Base-by-base conservation (phyloP, 2,888 invertebrate genomes). In the Thereva nobilitata region DNA sequence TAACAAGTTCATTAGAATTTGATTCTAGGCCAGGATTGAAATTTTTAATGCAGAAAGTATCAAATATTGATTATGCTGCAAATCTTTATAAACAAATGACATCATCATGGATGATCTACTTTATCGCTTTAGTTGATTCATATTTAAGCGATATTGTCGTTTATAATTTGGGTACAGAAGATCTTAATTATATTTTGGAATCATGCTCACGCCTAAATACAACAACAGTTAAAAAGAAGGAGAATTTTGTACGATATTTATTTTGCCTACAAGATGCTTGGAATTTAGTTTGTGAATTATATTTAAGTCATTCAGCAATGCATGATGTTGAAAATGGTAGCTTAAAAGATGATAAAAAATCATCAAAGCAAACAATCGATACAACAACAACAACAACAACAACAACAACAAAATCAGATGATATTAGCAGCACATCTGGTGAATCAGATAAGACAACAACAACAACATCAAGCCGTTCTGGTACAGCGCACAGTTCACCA, bases 81-180 rank as follows among this genome's bases (percentile, higher is more conserved):
- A 95, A 94, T 80, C 83, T 95, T n/a, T 95, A 94, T 77, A 91
- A 91, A 68, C 95, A 95, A 81, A 93, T 95, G 7, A 93, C 94
- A 41, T 93, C 94, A 0, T 91, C 95, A 0, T 94, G 95, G 89
- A 90, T 95, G 47, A 90, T 95, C 23, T 91, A 92, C 80, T 89
- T 92, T 61, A 91, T 95, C 68, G 88, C 93, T 1, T 81, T 95
- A 47, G 90, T 95, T 42, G 94, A 96, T 76, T 85, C 95, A 69
- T 92, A 92, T 77, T 84, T 93, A 47, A 87, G 86, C 72, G 89
- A 90, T 40, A 87, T 90, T 55, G 82, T 86, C 42, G 84, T 83
- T 70, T 89, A 88, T 71, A 84, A 85, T 74, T 79, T 89, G 72
- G 86, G 85, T 68, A 80, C 86, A 0, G 84, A 84, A 38, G 86